phyloP scores from a whole-genome alignment of 2,113 vertebrate species.

The Campylomormyrus tamandua region DNA sequence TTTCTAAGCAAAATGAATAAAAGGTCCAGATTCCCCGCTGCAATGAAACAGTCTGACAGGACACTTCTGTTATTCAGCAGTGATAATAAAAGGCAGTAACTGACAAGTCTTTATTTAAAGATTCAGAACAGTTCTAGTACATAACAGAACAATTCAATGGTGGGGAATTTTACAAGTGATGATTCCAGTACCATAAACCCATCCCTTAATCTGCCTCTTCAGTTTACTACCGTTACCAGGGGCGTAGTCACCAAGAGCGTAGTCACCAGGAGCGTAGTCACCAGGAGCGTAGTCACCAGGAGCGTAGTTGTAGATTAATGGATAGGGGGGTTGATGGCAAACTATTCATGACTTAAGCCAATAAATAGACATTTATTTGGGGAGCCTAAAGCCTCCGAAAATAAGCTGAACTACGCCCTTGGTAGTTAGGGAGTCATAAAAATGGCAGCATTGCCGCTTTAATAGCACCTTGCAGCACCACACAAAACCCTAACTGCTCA shows the following conservation, averaged over 20 bases:
- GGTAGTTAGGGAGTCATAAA: neutral
- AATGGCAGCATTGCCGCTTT: neutral
- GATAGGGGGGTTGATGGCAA: too few relatives aligned
- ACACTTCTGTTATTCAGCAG: neutral
- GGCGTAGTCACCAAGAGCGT: too few relatives aligned
- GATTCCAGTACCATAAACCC: neutral
- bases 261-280: too few relatives aligned
- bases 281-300: too few relatives aligned
- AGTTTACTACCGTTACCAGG: neutral
- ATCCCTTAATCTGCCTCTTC: neutral
- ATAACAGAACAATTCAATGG: neutral
- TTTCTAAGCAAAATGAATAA: neutral
- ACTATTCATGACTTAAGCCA: too few relatives aligned
- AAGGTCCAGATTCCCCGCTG: neutral
- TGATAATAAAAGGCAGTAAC: neutral
- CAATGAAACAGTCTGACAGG: neutral
- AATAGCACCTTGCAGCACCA: neutral
- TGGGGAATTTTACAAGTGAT: neutral
- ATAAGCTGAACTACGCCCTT: too few relatives aligned
- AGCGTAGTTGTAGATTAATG: too few relatives aligned
- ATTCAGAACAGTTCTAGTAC: neutral
- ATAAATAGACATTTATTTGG: too few relatives aligned
- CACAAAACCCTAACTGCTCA: neutral
- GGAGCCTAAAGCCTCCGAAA: too few relatives aligned
- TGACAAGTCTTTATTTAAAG: neutral